A percentile compares a stretch with the other conserved stretches of the same genome.
Evolutionary conservation across 2,797 vertebrate genomes (phyloP).

Genomic region (Telmatherina bonti): DNA sequence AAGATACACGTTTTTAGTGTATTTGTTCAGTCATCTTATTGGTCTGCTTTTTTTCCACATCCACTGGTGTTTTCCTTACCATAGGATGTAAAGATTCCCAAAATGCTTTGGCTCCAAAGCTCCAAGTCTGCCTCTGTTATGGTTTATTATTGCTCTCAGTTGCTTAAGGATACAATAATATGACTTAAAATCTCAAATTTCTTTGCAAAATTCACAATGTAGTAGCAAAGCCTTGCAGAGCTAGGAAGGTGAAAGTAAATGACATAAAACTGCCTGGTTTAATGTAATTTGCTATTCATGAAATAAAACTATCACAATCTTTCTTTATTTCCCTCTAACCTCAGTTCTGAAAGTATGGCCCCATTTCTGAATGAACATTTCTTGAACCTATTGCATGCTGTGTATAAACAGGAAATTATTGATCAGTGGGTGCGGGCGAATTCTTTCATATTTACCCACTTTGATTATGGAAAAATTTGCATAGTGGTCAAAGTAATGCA

Average conservation of each 20-base stretch:
- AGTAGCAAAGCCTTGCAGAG: constrained; percentile 20
- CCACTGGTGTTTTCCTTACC: constrained; percentile 8
- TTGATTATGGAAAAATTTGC: constrained; percentile 51
- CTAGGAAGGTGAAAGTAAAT: constrained; percentile 48
- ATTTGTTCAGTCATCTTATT: background rate
- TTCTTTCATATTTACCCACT: constrained; percentile 46
- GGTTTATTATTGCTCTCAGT: constrained; percentile 11
- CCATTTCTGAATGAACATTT: constrained; percentile 57
- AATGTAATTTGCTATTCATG: constrained; percentile 51
- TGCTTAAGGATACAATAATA: background rate
- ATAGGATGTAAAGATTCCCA: constrained; percentile 29
- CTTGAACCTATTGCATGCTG: background rate
- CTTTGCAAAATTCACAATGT: constrained; percentile 16
- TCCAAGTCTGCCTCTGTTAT: constrained; percentile 18
- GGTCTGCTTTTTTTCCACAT: constrained; percentile 29
- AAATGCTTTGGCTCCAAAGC: constrained; percentile 16
- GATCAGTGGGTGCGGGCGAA: background rate
- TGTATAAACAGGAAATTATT: background rate
- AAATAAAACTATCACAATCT: constrained; percentile 41
- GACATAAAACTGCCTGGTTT: constrained; percentile 28
- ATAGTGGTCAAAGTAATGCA: constrained; percentile 22
- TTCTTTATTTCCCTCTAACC: constrained; percentile 28
- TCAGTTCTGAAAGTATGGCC: constrained; percentile 23
- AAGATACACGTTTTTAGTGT: too few relatives aligned
- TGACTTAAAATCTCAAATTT: constrained; percentile 8